Evolutionary conservation across 2,888 invertebrate genomes (phyloP).

Genomic region (Strigamia maritima): DNA sequence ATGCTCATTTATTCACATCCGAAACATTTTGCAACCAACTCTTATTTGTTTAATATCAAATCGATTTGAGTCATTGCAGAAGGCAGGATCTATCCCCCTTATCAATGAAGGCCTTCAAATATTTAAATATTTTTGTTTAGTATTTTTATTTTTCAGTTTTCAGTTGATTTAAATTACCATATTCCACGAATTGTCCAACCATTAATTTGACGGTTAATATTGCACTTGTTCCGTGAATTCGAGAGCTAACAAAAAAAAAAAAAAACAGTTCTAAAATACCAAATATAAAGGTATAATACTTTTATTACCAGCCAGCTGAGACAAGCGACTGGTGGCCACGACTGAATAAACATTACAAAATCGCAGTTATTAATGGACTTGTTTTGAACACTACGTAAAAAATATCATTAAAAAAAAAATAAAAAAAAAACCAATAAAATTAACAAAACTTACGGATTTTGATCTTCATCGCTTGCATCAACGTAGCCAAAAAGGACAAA

Average conservation of each 20-base stretch:
- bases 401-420: no score
- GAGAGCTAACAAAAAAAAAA: conserved; percentile 48
- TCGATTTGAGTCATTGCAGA: conserved; percentile 66
- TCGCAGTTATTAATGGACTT: conserved; percentile 60
- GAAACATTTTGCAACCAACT: not conserved
- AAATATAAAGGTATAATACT: not conserved
- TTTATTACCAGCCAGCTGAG: conserved; percentile 65
- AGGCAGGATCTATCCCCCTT: conserved; percentile 63
- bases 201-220: conserved; percentile 60
- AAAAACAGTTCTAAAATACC: no score
- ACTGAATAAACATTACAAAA: conserved; percentile 72
- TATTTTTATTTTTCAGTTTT: not conserved
- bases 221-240: conserved; percentile 61
- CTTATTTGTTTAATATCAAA: conserved; percentile 64
- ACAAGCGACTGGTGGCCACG: conserved; percentile 74
- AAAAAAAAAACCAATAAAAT: not conserved
- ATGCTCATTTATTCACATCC: not conserved
- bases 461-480: no score
- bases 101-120: conserved; percentile 63
- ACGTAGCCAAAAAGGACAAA: no score
- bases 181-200: conserved; percentile 78
- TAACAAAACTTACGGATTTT: no score
- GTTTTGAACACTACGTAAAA: not conserved
- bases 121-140: no score
- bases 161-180: conserved; percentile 57